A percentile compares a stretch with the other conserved stretches of the same genome.
phyloP scores from a whole-genome alignment of 2,113 vertebrate species.

The Sclerurus mexicanus region DNA sequence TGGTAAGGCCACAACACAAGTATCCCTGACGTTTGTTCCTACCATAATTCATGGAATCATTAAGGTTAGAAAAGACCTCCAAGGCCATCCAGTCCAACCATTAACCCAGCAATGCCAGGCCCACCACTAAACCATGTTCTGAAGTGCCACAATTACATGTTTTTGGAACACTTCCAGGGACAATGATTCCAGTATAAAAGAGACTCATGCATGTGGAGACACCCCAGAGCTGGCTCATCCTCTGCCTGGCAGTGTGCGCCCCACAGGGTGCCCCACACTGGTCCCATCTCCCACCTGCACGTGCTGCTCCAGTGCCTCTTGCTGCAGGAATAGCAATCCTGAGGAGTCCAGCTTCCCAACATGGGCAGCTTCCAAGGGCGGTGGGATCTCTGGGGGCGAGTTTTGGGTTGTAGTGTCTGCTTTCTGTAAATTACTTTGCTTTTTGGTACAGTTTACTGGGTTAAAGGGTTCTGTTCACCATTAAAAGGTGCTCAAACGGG shows the following conservation, averaged over 20 bases:
- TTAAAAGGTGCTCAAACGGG: accelerated
- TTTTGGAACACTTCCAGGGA: background rate
- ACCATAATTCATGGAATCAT: background rate
- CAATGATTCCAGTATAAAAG: background rate
- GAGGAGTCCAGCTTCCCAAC: background rate
- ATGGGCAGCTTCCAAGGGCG: background rate
- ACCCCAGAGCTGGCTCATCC: background rate
- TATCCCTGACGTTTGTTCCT: background rate
- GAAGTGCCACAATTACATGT: background rate
- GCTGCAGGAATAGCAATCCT: background rate
- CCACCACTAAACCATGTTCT: background rate
- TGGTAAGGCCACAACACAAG: slow-evolving; percentile 52
- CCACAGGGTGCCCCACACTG: background rate
- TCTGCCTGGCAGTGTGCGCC: background rate
- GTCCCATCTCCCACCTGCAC: background rate
- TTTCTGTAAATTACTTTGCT: background rate
- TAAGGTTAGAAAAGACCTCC: background rate
- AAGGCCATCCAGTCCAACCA: background rate
- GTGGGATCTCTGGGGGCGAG: background rate
- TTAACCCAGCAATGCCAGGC: background rate
- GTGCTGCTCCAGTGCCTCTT: background rate
- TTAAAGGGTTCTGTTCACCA: background rate
- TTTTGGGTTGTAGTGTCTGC: background rate
- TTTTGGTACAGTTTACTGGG: background rate
- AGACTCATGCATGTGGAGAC: accelerated